These are phyloP conservation scores for Drosophila sturtevanti DNA, from an alignment of 1,140 invertebrate genomes.

Conservation along the genomic window DNA sequence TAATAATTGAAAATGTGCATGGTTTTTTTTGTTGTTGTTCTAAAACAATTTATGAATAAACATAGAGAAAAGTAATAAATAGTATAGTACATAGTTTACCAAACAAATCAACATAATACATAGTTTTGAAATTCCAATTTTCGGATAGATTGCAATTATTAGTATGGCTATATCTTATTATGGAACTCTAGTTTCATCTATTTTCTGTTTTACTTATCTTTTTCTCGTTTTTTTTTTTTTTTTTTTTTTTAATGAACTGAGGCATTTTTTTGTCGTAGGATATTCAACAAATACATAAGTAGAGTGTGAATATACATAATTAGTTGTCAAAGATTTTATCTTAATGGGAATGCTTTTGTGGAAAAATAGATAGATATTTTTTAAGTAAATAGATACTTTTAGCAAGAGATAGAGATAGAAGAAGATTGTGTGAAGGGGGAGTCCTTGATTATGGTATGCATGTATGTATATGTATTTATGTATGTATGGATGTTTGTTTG, in stretches of 20 bases:
- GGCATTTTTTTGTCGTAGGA: no score
- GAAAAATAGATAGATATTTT: conserved; percentile 1
- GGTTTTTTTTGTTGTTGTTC: neutral
- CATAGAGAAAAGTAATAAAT: neutral
- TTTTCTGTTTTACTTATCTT: no score
- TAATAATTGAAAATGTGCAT: conserved; percentile 1
- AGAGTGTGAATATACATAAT: neutral
- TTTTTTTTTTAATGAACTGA: no score
- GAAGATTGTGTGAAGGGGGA: neutral
- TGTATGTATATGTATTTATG: conserved; percentile 33
- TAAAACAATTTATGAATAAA: neutral
- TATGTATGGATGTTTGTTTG: conserved; percentile 36
- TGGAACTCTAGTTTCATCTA: no score
- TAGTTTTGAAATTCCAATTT: no score
- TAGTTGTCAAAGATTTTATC: neutral
- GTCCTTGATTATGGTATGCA: conserved; percentile 27
- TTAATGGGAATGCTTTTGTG: neutral
- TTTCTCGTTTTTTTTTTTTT: no score
- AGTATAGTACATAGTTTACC: no score
- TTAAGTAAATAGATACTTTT: neutral
- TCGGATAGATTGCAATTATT: no score
- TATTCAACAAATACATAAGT: no score
- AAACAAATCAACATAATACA: no score
- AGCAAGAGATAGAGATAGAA: neutral
- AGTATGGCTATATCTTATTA: no score